Evolutionary conservation across 2,113 vertebrate genomes (phyloP), one percentile per base, ranked within the genome.

Genomic region (Bubo bubo): DNA sequence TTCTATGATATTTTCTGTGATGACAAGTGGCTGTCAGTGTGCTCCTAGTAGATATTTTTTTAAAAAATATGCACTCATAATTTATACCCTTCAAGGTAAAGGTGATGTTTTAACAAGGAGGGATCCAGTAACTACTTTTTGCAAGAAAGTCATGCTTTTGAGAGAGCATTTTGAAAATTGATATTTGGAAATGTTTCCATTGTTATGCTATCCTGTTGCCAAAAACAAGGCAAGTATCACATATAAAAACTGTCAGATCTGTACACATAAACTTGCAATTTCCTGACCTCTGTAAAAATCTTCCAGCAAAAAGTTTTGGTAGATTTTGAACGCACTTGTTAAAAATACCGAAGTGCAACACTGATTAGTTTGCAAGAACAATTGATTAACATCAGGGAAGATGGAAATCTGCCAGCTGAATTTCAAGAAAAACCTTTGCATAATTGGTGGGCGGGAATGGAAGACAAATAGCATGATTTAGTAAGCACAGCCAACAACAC

Each of bases 41-140:
- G 15, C 17, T 83, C 27, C 14, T 62, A 23, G 35, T 3, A 53
- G 27, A 17, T 79, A 13, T 14, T 87, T 72, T 19, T 72, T 64
- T 52, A 55, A 41, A 67, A 28, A 5, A 20, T 0, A 1, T 2
- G 2, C 3, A 14, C 20, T 58, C 14, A 18, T 34, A 52, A 49
- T 67, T 86, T 86, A 10, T 49, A 45, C 13, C 15, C 8, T 18
- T 84, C 8, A 10, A 7, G 23, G 4, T 67, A 63, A 59, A 91
- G 30, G 23, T 71, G 20, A 7, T 3, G 2, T 60, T 87, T 68
- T 70, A 87, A 23, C 24, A 27, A 35, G 13, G 43, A 50, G 1
- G 39, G 34, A 16, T 37, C 7, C 3, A n/a, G 16, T 64, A 77
- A 53, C 12, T 73, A 7, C 26, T 64, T 82, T 19, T 22, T 6